A percentile compares a stretch with the other conserved stretches of the same genome.
These are phyloP conservation scores for Phoxinus dragarum DNA, from an alignment of 2,797 vertebrate species.

Conservation along the genomic window DNA sequence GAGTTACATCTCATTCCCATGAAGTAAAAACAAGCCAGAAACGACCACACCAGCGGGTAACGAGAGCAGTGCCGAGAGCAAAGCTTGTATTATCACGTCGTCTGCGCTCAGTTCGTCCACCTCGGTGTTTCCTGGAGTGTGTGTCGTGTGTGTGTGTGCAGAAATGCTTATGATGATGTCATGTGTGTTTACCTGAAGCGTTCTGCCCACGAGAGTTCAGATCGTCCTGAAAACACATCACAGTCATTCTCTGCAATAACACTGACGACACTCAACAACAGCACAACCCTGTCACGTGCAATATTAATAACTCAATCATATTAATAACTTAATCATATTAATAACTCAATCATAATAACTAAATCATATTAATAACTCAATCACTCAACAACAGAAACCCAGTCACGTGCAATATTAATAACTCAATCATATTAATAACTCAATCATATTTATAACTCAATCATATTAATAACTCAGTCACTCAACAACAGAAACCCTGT, in stretches of 20 bases:
- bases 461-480: neutral
- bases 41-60: too few species aligned
- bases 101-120: too few species aligned
- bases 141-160: too few species aligned
- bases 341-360: too few species aligned
- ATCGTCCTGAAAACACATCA: constrained; percentile 84
- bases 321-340: too few species aligned
- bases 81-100: too few species aligned
- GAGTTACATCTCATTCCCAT: too few species aligned
- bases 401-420: neutral
- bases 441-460: neutral
- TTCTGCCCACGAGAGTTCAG: constrained; percentile 85
- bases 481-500: neutral
- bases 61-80: too few species aligned
- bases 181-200: constrained; percentile 80
- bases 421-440: neutral
- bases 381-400: neutral
- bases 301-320: neutral
- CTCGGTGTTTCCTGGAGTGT: too few species aligned
- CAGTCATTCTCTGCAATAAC: constrained; percentile 21
- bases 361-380: neutral
- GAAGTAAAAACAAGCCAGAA: too few species aligned
- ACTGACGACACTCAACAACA: neutral
- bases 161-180: too few species aligned
- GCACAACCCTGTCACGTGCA: neutral